These are phyloP conservation scores for Vidua chalybeata DNA, from an alignment of 2,113 vertebrate genomes.

Conservation along the genomic window DNA sequence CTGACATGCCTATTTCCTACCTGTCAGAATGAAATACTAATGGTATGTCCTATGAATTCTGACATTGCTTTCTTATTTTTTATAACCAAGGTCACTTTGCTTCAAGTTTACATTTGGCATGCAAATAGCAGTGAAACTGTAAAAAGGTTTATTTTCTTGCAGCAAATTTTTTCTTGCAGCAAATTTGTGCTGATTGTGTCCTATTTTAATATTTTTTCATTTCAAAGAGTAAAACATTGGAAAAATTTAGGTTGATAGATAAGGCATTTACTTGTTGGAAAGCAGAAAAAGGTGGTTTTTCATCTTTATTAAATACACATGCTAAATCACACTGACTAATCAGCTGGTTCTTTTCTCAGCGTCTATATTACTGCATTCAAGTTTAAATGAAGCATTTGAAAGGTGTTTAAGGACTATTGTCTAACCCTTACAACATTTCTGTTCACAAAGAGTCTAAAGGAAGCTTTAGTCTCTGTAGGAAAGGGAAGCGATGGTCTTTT, in stretches of 20 bases:
- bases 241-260: constrained; percentile 38
- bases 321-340: constrained; percentile 31
- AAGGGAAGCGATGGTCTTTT: neutral
- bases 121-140: constrained; percentile 65
- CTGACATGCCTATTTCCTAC: constrained; percentile 74
- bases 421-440: constrained; percentile 1
- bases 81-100: constrained; percentile 75
- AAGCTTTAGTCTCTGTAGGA: constrained; percentile 2
- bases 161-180: neutral
- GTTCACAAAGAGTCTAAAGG: neutral
- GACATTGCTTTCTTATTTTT: constrained; percentile 72
- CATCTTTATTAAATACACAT: constrained; percentile 5
- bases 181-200: neutral
- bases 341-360: neutral
- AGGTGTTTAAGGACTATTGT: neutral
- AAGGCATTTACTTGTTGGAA: constrained; percentile 41
- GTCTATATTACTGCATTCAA: constrained; percentile 20
- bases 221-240: constrained; percentile 9
- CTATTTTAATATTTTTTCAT: constrained; percentile 41
- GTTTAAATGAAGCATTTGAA: constrained; percentile 39
- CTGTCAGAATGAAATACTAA: constrained; percentile 80
- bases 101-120: constrained; percentile 70
- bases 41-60: constrained; percentile 70
- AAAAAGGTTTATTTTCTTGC: neutral
- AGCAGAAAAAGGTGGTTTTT: constrained; percentile 30